These are phyloP conservation scores for Smittia aterrima DNA, from an alignment of 2,888 invertebrate genomes.

Conservation along the genomic window DNA sequence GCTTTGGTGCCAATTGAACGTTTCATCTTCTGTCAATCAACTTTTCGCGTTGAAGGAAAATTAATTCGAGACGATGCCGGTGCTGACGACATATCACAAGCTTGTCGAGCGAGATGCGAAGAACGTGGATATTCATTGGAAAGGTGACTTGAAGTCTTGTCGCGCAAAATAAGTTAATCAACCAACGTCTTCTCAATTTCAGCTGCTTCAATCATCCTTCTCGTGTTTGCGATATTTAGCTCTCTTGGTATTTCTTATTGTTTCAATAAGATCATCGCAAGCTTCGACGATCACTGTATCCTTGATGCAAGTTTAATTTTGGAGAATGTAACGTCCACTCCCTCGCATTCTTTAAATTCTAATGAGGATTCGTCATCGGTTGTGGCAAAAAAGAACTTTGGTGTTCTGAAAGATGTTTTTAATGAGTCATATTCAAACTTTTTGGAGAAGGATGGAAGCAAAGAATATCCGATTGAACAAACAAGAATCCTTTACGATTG, in stretches of 20 bases:
- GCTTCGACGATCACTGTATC: constrained; percentile 6
- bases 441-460: not conserved
- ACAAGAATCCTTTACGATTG: not conserved
- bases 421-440: not conserved
- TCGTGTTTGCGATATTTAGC: not conserved
- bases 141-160: constrained; percentile 17
- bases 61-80: constrained; percentile 45
- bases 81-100: constrained; percentile 48
- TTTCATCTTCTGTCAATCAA: not conserved
- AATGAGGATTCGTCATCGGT: not conserved
- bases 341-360: not conserved
- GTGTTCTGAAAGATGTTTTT: not conserved
- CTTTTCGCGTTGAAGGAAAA: not conserved
- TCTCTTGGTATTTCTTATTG: not conserved
- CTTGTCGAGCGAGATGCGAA: constrained; percentile 49
- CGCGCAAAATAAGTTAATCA: not conserved
- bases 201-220: not conserved
- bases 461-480: not conserved
- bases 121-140: constrained; percentile 44
- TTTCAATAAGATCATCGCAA: not conserved
- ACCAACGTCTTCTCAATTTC: not conserved
- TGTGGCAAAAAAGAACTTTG: not conserved
- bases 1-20: not conserved
- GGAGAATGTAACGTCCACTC: not conserved
- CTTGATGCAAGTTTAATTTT: constrained; percentile 10